Evolutionary conservation across 2,888 invertebrate species (phyloP), one percentile per base, ranked within the genome.

Genomic region (Creontiades dilutus): DNA sequence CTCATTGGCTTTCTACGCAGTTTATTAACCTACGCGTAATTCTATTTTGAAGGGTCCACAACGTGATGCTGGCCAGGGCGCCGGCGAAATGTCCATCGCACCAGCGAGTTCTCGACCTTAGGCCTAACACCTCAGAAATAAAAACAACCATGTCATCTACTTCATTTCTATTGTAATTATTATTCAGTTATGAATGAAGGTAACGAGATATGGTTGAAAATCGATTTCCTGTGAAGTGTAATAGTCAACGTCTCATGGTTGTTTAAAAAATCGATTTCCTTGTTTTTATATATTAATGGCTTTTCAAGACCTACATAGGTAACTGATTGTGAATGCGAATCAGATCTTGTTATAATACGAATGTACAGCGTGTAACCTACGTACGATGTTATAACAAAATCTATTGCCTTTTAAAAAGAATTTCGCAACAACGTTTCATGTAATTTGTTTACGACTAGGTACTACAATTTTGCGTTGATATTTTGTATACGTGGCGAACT

Each of bases 41-140:
- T 80, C 88, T 12, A 89, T 85, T 27, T 94, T 93, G 90, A 92
- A 95, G 94, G 94, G 94, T 92, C 94, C 94, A 28, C 94, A 94
- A 92, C 93, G 95, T 90, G 95, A 95, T 91, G 94, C 94, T 90
- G 94, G 94, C 68, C 94, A 95, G 91, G 92, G 92, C 92, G 94
- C 94, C 82, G 94, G 94, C 84, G 95, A 95, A 92, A 94, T 95
- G 93, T 94, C 94, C 27, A 94, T 94, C 52, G 94, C 94, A 85
- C 94, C 94, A 90, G 95, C 90, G 19, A 91, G 91, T 61, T 91
- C 91, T 68, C 89, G 91, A 47, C 91, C 91, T 47, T 86, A 75
- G 48, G 52, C 19, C 19, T 82, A 14, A 61, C 86, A 86, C 84
- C 84, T 19, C 68, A 23, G 23, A 57, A 27, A 27, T 23, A 23